These are phyloP conservation scores for Malacoctenus gilli DNA, from an alignment of 2,797 vertebrate species.

Conservation along the genomic window DNA sequence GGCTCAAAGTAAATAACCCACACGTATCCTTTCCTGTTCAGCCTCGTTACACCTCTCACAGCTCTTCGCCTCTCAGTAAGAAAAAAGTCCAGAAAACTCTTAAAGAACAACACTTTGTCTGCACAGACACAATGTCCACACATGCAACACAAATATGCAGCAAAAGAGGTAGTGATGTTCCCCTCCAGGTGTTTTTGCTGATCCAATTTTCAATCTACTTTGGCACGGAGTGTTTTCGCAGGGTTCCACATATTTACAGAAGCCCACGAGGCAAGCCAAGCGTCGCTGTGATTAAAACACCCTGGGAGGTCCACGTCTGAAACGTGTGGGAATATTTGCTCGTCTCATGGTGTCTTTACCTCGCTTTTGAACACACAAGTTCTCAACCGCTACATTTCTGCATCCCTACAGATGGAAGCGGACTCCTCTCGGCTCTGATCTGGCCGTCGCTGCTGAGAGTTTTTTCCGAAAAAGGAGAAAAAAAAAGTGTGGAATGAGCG, in stretches of 20 bases:
- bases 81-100: conserved; percentile 30
- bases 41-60: background rate
- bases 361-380: conserved; percentile 30
- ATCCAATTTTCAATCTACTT: conserved; percentile 52
- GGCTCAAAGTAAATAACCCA: conserved; percentile 41
- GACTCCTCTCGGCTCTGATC: no score
- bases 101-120: conserved; percentile 1
- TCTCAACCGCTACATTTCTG: conserved; percentile 28
- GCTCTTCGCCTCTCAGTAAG: conserved; percentile 40
- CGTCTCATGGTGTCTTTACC: conserved; percentile 18
- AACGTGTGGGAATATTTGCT: conserved; percentile 59
- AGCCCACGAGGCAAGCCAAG: conserved; percentile 22
- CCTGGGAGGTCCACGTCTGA: conserved; percentile 53
- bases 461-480: conserved; percentile 6
- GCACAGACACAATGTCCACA: background rate
- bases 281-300: conserved; percentile 49
- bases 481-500: conserved; percentile 12
- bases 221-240: conserved; percentile 52
- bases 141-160: conserved; percentile 19
- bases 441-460: no score
- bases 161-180: conserved; percentile 19
- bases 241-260: conserved; percentile 58
- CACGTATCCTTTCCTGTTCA: background rate
- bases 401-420: conserved; percentile 22
- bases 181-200: conserved; percentile 53